Evolutionary conservation across 2,888 invertebrate genomes (phyloP).

Genomic region (Tupiocoris notatus): DNA sequence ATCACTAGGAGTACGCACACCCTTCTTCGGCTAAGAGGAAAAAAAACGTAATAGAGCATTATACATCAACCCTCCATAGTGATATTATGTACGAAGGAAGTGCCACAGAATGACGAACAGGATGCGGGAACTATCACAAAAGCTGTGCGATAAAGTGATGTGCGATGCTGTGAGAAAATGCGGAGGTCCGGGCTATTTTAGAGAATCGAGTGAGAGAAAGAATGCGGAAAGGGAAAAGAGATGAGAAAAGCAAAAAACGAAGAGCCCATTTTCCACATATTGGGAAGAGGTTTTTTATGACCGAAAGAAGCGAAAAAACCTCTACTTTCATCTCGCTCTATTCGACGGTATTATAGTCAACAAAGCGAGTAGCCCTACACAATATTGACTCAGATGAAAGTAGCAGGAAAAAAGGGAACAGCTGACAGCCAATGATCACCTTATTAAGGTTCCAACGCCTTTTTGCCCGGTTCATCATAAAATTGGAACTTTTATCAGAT

Average conservation of each 20-base stretch:
- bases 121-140: conserved; percentile 15
- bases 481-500: too few relatives aligned
- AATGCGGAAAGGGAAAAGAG: background rate
- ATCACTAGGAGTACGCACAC: too few relatives aligned
- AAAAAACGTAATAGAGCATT: too few relatives aligned
- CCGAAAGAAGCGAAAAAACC: conserved; percentile 6
- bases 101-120: background rate
- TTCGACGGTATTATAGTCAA: conserved; percentile 13
- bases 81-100: too few relatives aligned
- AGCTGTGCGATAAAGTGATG: background rate
- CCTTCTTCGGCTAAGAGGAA: too few relatives aligned
- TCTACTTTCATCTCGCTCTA: background rate
- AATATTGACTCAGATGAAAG: conserved; percentile 32
- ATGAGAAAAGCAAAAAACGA: conserved; percentile 8
- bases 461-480: too few relatives aligned
- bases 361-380: background rate
- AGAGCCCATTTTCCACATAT: conserved; percentile 26
- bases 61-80: too few relatives aligned
- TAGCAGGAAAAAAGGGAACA: background rate
- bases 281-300: conserved; percentile 4
- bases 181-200: background rate
- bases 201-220: too few relatives aligned
- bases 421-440: conserved; percentile 35
- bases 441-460: too few relatives aligned
- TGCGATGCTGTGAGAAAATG: background rate